Evolutionary conservation across 2,888 invertebrate species (phyloP).

Genomic region (Pseudolycoriella hygida): DNA sequence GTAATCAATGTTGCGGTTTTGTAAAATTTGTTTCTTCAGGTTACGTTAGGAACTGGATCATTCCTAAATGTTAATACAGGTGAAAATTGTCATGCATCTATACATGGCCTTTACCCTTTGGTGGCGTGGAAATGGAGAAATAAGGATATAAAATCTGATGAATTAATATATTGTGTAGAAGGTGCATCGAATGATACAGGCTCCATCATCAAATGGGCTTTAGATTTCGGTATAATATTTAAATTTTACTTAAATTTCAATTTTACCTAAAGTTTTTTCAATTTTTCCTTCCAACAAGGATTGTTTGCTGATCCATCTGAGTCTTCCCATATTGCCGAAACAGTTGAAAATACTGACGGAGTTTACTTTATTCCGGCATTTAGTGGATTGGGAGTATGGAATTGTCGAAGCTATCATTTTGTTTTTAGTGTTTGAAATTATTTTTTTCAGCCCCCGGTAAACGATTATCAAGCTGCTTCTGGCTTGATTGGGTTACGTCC

Average conservation of each 20-base stretch:
- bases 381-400: constrained; percentile 62
- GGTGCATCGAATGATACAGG: constrained; percentile 81
- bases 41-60: constrained; percentile 70
- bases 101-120: constrained; percentile 76
- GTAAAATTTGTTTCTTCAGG: too few relatives aligned
- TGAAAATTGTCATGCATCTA: constrained; percentile 52
- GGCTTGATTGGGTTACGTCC: constrained; percentile 54
- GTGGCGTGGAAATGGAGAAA: constrained; percentile 54
- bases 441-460: constrained; percentile 59
- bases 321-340: constrained; percentile 45
- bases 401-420: neutral
- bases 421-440: neutral
- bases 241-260: neutral
- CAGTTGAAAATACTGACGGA: constrained; percentile 52
- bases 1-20: too few relatives aligned
- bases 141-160: constrained; percentile 26
- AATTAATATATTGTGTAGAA: constrained; percentile 61
- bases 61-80: constrained; percentile 79
- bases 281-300: constrained; percentile 28
- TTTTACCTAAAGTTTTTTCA: neutral
- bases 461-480: constrained; percentile 67
- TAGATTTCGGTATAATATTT: constrained; percentile 39
- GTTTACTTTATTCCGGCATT: constrained; percentile 82
- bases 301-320: constrained; percentile 46
- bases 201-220: constrained; percentile 71